Conservation (phyloP, 37 sponge, comb jelly and placozoan species). For the Agelas oroides region DNA sequence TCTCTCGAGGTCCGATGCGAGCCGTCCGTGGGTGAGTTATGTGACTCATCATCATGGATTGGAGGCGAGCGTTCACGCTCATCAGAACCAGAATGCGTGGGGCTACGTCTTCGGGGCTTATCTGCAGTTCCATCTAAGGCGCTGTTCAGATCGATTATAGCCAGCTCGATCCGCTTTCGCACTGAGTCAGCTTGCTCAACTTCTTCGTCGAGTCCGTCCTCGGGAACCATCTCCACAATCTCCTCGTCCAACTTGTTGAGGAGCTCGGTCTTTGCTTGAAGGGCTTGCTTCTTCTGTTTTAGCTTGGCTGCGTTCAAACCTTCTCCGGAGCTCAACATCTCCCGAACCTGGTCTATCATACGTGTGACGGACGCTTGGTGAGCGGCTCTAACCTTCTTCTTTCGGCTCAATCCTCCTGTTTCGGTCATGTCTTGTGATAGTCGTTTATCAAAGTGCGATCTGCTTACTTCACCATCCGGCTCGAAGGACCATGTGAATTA, state of each 20-base stretch:
- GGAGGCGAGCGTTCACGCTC: too few species aligned
- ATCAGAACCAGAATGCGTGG: too few species aligned
- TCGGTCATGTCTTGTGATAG: too few species aligned
- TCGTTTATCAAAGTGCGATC: too few species aligned
- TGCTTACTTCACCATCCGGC: too few species aligned
- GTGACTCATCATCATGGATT: too few species aligned
- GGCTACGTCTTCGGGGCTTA: too few species aligned
- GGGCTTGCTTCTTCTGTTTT: not conserved
- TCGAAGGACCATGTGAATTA: too few species aligned
- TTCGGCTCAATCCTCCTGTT: too few species aligned
- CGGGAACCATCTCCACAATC: not conserved
- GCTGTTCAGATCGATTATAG: not conserved
- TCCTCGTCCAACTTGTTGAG: not conserved
- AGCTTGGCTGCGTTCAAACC: not conserved
- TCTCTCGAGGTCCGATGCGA: too few species aligned
- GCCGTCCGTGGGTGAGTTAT: too few species aligned
- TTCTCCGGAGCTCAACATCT: not conserved
- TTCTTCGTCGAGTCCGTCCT: not conserved
- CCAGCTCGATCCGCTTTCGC: not conserved
- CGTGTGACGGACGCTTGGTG: not conserved
- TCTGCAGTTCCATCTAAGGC: too few species aligned
- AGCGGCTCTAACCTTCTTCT: not conserved
- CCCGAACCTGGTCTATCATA: not conserved
- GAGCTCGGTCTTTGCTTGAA: not conserved
- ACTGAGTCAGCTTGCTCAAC: conserved; percentile 6